Percentiles rank a stretch among this genome's conserved stretches.
These are phyloP conservation scores for Polyploca ridens DNA, from an alignment of 2,888 invertebrate genomes.

Conservation along the genomic window DNA sequence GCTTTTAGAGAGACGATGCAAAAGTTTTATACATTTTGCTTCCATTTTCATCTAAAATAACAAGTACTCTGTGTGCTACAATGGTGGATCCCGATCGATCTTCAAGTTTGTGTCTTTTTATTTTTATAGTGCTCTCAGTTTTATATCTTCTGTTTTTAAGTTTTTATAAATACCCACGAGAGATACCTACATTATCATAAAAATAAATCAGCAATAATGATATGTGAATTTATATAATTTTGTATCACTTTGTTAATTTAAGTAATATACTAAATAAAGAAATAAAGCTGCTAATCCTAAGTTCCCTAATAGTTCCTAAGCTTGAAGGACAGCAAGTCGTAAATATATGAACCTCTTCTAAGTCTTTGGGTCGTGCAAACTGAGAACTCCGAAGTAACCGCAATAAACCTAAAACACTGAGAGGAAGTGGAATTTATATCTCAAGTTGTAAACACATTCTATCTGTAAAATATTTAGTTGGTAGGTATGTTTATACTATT, in stretches of 20 bases:
- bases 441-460: background rate
- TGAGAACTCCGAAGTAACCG: slow-evolving; percentile 8
- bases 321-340: background rate
- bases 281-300: background rate
- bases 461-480: background rate
- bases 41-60: background rate
- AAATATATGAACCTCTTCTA: slow-evolving; percentile 2
- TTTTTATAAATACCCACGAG: too few species aligned
- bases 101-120: too few species aligned
- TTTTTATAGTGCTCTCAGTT: too few species aligned
- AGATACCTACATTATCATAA: too few species aligned
- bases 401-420: slow-evolving; percentile 5
- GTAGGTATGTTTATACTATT: too few species aligned
- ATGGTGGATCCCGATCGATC: background rate
- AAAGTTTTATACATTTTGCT: background rate
- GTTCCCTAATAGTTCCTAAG: background rate
- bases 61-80: background rate
- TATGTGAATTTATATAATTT: too few species aligned
- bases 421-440: slow-evolving; percentile 5
- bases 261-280: background rate
- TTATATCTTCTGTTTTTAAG: too few species aligned
- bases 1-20: background rate
- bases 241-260: background rate
- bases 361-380: background rate
- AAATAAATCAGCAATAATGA: too few species aligned